Base-by-base conservation (phyloP, 2,888 invertebrate species). In the Thecophora atra region DNA sequence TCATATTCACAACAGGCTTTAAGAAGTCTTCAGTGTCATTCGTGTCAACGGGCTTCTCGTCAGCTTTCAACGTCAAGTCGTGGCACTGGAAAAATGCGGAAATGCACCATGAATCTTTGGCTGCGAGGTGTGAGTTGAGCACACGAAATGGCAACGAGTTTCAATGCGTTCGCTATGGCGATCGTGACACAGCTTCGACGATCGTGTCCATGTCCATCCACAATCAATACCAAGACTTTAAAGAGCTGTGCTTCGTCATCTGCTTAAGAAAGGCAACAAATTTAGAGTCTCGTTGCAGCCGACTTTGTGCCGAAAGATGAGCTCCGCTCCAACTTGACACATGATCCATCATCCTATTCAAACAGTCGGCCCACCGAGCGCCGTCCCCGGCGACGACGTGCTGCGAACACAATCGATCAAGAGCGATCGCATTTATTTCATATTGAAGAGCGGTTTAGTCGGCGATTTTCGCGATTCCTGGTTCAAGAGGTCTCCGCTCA, bases 351-450 rank as follows among this genome's bases (percentile, higher is more conserved):
- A 58, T 58, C 6, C 26, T 24, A 58, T 58, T 58, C 58, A 24
- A 28, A 58, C 11, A 11, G 2, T 24, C 24, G 2, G 4, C 15
- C 24, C 58, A 30, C 30, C 30, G 26, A 26, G 5, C 21, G 8
- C 11, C 24, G 24, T 1, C 15, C 24, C 56, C 19, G 24, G 24
- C 21, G 56, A 21, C 3, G 19, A 21, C 19, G 21, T 11, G 56
- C n/a, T 21, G 56, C 56, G 7, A 2, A 13, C 13, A n/a, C 56
- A 56, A 21, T 11, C 6, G 56, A 21, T 13, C 4, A 5, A 56
- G 47, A 19, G 56, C 56, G 56, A 58, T 26, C 58, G 26, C 58
- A 58, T 58, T 58, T 58, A 58, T 58, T 58, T 58, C 24, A 15
- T 28, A 58, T 58, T 26, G 28, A 58, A 28, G 17, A 24, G 47